Conservation (phyloP, 2,888 invertebrate species). For the Cryptus viduatorius region DNA sequence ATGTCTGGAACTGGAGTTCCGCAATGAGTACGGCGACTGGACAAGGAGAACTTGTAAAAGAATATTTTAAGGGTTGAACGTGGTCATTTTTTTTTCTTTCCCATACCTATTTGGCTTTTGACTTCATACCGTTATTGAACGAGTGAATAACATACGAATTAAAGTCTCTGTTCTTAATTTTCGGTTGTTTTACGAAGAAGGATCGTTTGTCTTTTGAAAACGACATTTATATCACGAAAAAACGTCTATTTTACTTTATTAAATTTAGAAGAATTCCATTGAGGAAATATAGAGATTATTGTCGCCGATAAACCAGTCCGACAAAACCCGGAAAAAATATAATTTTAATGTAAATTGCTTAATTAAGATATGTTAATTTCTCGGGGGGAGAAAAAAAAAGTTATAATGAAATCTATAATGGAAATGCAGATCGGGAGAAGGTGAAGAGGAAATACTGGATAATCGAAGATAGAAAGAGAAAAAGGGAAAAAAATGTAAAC, state of each 20-base stretch:
- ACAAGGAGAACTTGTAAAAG: background rate
- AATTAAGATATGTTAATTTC: constrained; percentile 66
- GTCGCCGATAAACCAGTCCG: constrained; percentile 25
- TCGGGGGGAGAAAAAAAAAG: constrained; percentile 37
- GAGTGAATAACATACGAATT: too few relatives aligned
- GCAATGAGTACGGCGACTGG: background rate
- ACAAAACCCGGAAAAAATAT: constrained; percentile 25
- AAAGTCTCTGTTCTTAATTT: too few relatives aligned
- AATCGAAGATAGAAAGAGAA: constrained; percentile 38
- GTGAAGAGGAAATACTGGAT: constrained; percentile 45
- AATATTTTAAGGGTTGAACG: background rate
- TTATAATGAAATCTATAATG: constrained; percentile 67
- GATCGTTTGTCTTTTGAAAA: too few relatives aligned
- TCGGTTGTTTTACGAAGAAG: too few relatives aligned
- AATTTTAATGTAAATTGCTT: constrained; percentile 59
- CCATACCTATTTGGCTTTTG: background rate
- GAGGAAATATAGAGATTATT: constrained; percentile 28
- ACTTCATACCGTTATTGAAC: background rate
- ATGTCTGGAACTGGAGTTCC: constrained; percentile 4
- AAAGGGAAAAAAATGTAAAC: background rate
- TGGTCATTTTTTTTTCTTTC: background rate
- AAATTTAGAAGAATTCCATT: background rate
- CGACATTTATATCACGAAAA: background rate
- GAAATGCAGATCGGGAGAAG: constrained; percentile 35
- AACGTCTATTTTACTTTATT: background rate